phyloP scores from a whole-genome alignment of 2,113 vertebrate genomes.

The Heloderma charlesbogerti region DNA sequence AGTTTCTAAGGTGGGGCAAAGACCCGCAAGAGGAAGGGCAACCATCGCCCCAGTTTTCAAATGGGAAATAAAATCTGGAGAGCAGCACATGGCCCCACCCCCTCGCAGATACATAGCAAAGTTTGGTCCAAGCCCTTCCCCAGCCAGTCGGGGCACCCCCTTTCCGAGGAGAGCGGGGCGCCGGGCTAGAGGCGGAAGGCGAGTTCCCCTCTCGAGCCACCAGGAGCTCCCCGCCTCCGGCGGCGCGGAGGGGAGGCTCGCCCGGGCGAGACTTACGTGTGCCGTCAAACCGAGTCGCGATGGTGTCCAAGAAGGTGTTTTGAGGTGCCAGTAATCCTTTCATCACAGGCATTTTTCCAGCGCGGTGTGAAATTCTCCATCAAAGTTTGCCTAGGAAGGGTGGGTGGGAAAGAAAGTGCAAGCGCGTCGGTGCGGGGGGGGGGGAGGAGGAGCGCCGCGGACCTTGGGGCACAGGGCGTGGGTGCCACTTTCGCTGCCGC shows the following conservation, averaged over 20 bases:
- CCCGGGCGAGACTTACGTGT: conserved; percentile 90
- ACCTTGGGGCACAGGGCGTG: not conserved
- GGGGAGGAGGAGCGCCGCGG: conserved; percentile 37
- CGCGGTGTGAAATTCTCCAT: conserved; percentile 90
- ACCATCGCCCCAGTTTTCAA: not conserved
- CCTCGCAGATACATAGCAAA: not conserved
- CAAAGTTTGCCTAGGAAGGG: conserved; percentile 86
- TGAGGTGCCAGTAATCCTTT: conserved; percentile 98
- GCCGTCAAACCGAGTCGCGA: conserved; percentile 97
- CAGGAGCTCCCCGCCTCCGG: not conserved
- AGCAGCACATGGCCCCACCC: not conserved
- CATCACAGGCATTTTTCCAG: conserved; percentile 99
- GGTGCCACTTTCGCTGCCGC: conserved; percentile 42
- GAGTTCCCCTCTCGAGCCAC: not conserved
- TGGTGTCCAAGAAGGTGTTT: conserved; percentile 98
- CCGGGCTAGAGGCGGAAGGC: not conserved
- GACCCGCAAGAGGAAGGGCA: not conserved
- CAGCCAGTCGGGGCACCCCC: not conserved
- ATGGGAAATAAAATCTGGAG: not conserved
- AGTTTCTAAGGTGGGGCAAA: not conserved
- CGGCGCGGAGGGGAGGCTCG: conserved; percentile 15
- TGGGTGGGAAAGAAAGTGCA: conserved; percentile 73
- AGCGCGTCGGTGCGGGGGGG: conserved; percentile 45
- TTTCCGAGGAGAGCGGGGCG: not conserved
- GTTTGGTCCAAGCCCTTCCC: not conserved